Percentiles rank a stretch among this genome's conserved stretches.
Evolutionary conservation across 1,140 invertebrate species (phyloP).

Genomic region (Aleiodes sp.): DNA sequence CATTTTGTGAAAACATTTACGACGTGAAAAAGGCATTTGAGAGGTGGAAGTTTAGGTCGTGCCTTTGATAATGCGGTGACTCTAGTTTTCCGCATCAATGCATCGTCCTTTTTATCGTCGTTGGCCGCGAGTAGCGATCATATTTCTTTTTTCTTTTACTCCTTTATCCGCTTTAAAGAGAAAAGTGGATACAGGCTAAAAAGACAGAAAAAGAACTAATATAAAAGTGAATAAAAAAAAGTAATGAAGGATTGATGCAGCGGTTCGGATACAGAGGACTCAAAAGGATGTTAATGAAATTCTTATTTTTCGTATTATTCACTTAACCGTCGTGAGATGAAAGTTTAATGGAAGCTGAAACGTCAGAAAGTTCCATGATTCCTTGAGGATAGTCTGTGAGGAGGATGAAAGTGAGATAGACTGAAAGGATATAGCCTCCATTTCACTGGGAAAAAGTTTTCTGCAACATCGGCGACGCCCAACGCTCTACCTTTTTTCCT

Average conservation of each 20-base stretch:
- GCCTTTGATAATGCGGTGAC: not conserved
- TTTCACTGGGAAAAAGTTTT: constrained; percentile 9
- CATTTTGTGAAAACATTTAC: not conserved
- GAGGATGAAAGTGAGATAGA: not conserved
- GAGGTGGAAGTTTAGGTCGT: not conserved
- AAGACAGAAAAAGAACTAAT: not conserved
- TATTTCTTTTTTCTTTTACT: not conserved
- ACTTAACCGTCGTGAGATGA: constrained; percentile 2
- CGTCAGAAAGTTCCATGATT: not conserved
- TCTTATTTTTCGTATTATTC: constrained; percentile 10
- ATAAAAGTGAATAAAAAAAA: not conserved
- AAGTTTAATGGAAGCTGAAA: constrained; percentile 11
- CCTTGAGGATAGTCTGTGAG: not conserved
- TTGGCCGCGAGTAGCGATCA: not conserved
- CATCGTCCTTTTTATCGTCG: not conserved
- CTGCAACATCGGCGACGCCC: constrained; percentile 4
- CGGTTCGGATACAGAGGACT: not conserved
- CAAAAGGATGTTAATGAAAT: constrained; percentile 13
- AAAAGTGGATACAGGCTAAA: constrained; percentile 9
- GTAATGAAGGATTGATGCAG: not conserved
- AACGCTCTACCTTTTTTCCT: not conserved
- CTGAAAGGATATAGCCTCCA: not conserved
- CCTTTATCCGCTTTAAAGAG: not conserved
- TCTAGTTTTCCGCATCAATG: constrained; percentile 1
- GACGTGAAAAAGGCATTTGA: not conserved